These are phyloP conservation scores for Numenius arquata DNA, from an alignment of 2,113 vertebrate species.

Conservation along the genomic window DNA sequence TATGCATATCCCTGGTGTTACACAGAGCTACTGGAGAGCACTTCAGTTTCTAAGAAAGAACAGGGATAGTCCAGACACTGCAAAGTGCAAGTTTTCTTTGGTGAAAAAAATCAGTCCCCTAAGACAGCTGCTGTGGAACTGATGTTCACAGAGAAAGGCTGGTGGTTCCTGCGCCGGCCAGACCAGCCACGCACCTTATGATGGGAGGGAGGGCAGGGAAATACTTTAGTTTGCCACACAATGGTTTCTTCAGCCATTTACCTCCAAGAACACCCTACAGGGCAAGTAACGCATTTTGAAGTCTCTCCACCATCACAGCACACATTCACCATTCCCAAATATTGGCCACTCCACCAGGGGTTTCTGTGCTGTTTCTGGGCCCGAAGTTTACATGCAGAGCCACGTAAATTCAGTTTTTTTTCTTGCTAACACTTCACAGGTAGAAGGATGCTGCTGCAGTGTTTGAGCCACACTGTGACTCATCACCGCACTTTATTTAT, in stretches of 20 bases:
- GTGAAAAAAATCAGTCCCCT: background rate
- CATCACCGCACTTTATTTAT: too few species aligned
- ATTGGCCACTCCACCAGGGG: background rate
- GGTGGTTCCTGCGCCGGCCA: background rate
- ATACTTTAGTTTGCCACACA: background rate
- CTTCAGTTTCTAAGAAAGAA: background rate
- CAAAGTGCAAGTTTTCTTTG: background rate
- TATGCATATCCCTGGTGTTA: background rate
- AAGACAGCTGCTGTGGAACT: background rate
- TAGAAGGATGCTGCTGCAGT: background rate
- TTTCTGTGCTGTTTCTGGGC: background rate
- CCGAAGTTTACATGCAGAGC: background rate
- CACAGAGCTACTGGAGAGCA: background rate
- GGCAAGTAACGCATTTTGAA: background rate
- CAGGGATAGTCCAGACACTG: too few species aligned
- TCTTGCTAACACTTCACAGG: too few species aligned
- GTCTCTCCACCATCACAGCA: background rate
- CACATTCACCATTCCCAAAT: background rate
- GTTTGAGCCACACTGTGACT: too few species aligned
- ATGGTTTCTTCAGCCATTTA: background rate
- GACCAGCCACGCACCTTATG: background rate
- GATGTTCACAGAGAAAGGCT: background rate
- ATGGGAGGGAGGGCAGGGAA: too few species aligned
- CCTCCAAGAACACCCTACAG: background rate
- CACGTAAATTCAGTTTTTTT: too few species aligned